Base-by-base conservation (phyloP, 2,113 vertebrate genomes). In the Silurus meridionalis region DNA sequence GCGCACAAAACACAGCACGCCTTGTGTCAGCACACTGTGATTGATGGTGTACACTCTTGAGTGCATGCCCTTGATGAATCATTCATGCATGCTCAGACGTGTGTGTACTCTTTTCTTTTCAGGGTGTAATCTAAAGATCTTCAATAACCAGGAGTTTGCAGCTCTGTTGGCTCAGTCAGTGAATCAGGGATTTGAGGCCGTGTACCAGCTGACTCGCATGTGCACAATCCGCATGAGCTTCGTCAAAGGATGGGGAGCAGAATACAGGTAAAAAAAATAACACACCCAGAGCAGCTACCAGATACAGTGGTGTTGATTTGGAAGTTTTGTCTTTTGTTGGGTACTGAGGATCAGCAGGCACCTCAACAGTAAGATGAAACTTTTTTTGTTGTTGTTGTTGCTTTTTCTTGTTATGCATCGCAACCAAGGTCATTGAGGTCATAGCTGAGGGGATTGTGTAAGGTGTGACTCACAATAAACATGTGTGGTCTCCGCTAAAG, bases 151-250 rank as follows among this genome's bases (percentile, higher is more conserved):
- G 91, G 96, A 97, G 79, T 97, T 97, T 0, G 96, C 96, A 0
- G 96, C 96, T 2, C 94, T 97, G 67, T 87, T 97, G 92, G 96
- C 96, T 0, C 96, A 97, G 93, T 97, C 96, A 0, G 96, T 97
- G n/a, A 97, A 97, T 89, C 96, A 97, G 93, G 96, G 96, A 84
- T 97, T 97, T 0, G 96, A 97, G 90, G 96, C 96, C 0, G 96
- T 97, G 58, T 97, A 97, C 86, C 96, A 97, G 92, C 91, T 97
- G 87, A 97, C 96, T 0, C 93, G 96, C 8, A 97, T 97, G 96
- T 97, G 96, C 88, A 97, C 96, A 5, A 97, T 97, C 61, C 96
- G 96, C 0, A 97, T 97, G 96, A 97, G 96, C 93, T 97, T 97
- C 0, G 96, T 97, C 89, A 97, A 97, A 90, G 96, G 96, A 85